Base-by-base conservation (phyloP, 1,140 invertebrate species). In the Littorina saxatilis region DNA sequence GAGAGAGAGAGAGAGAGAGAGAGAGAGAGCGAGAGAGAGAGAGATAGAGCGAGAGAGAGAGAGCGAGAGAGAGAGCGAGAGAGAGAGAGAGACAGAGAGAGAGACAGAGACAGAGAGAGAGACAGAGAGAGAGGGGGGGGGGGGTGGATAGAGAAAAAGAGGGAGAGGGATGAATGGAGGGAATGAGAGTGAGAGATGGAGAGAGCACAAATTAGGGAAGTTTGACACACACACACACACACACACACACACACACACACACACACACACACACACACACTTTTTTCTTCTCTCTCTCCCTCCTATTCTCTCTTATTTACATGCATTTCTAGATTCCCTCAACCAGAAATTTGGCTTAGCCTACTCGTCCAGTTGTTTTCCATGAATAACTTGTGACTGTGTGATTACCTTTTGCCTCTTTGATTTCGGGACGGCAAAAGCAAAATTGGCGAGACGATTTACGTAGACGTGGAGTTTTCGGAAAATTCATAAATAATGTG, bases 21-120 rank as follows among this genome's bases (percentile, higher is more conserved):
- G 43, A 17, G 17, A 47, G 43, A 17, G 43, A 17, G 43, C 7
- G 43, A 47, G 43, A 47, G 43, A 47, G 43, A 47, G 43, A 47
- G 43, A 47, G 43, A 47, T 5, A 47, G 43, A 47, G 43, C 5
- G 43, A 47, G 43, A 47, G 43, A 47, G 43, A 47, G 43, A 47
- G 43, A 47, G 43, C 5, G 43, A 47, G 43, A 66, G 61, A 66
- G 55, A 58, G 55, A 58, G 17, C 9, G 55, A 58, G 55, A 58
- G 15, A 66, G 61, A 66, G 55, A 58, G 55, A 58, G 17, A 58
- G 55, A 58, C 9, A 58, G 15, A 58, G 55, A 58, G 55, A 58
- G 17, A 58, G 55, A 58, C 4, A 27, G 55, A 58, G 17, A 20
- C 4, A 58, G 55, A 58, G n/a, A 58, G n/a, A 43, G 68, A 29